phyloP scores from a whole-genome alignment of 92 coral and sea anemone genomes.

The Virgularia gustaviana region DNA sequence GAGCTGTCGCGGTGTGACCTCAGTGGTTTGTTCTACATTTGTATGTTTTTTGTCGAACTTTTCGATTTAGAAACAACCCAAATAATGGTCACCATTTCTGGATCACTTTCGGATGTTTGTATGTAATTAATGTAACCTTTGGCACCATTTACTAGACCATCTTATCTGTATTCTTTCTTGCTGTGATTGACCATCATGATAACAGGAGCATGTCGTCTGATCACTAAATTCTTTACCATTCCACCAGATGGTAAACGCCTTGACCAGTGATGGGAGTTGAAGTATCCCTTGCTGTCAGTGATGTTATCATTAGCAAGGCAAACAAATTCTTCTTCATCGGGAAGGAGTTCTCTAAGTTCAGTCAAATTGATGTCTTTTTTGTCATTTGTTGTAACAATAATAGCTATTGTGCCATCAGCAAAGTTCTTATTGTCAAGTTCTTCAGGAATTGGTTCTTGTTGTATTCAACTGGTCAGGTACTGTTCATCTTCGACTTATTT shows the following conservation, averaged over 20 bases:
- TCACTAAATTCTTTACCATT: conserved; percentile 5
- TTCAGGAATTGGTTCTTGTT: conserved; percentile 8
- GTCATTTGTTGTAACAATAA: conserved; percentile 17
- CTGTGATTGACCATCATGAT: conserved; percentile 8
- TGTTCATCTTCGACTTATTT: not conserved
- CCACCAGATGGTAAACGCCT: not conserved
- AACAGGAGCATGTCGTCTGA: conserved; percentile 6
- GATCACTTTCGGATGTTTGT: conserved; percentile 1
- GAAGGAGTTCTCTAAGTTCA: conserved; percentile 9
- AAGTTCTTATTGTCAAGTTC: conserved; percentile 15
- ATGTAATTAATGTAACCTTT: conserved; percentile 12
- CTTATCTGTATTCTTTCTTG: conserved; percentile 11
- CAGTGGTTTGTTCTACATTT: not conserved
- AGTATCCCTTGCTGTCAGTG: conserved; percentile 4
- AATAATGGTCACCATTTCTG: conserved; percentile 3
- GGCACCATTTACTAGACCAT: conserved; percentile 14
- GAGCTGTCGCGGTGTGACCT: not conserved
- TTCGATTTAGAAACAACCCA: conserved; percentile 3
- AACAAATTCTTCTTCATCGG: conserved; percentile 1
- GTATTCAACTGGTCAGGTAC: not conserved
- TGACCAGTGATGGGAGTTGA: conserved; percentile 6
- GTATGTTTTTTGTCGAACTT: not conserved
- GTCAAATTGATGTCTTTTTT: conserved; percentile 2
- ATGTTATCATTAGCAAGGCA: conserved; percentile 12
- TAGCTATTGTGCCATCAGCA: conserved; percentile 10